Evolutionary conservation across 2,113 vertebrate genomes (phyloP), one percentile per base, ranked within the genome.

Genomic region (Tapirus terrestris): DNA sequence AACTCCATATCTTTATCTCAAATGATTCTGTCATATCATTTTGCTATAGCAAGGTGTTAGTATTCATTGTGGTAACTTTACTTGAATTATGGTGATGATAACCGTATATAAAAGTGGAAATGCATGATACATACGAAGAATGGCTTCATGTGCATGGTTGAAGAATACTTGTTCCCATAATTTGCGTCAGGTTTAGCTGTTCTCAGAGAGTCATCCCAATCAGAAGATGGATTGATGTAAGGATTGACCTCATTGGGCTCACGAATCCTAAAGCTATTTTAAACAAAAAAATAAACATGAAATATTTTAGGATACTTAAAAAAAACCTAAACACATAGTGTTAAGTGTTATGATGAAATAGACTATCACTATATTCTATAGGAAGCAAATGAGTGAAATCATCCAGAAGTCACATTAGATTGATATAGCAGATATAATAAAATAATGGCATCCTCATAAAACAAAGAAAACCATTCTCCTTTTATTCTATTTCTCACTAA

Each of bases 121-220:
- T 83, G 36, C 12, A 76, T 89, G 43, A 94, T 96, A 96, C 95
- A 87, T 98, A 96, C 92, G 0, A 53, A 94, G 29, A 53, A 10
- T 56, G 89, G 82, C 14, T 96, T 96, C 63, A 63, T 86, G 8
- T 48, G 25, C 13, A 12, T 36, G 5, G 18, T 17, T n/a, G 92
- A 67, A 56, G 61, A 88, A 67, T 90, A 21, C 0, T 92, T 96
- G 43, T 70, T 86, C 5, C 33, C 75, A 83, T 94, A 94, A 91
- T 86, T 89, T 94, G 12, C 14, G 87, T 96, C 39, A 70, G 61
- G 82, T 79, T 77, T 96, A 63, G 60, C 27, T 87, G 27, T 61
- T 96, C 8, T 58, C 17, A 14, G 43, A 75, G 79, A 87, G 33
- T 5, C 33, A 93, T 96, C 17, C 72, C 77, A 63, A 2, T 93